Evolutionary conservation across 2,888 invertebrate species (phyloP).

Genomic region (Heliconius charithonia): DNA sequence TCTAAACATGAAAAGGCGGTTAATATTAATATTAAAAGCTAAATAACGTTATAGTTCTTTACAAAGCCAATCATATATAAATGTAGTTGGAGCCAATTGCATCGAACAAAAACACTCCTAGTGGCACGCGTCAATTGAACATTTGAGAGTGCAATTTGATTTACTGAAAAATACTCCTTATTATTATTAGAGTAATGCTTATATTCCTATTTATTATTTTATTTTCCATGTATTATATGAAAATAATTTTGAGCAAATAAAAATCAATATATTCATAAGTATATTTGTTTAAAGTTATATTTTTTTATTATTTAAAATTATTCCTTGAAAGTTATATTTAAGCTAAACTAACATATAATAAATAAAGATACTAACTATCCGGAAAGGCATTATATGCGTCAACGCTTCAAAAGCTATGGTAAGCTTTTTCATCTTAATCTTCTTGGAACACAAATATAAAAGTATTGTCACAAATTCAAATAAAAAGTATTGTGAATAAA

Average conservation of each 20-base stretch:
- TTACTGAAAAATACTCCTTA: conserved; percentile 23
- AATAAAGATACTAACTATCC: too few species aligned
- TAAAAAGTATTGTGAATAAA: too few species aligned
- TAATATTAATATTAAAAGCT: neutral
- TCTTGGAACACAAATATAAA: too few species aligned
- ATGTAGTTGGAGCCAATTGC: conserved; percentile 44
- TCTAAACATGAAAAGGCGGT: neutral
- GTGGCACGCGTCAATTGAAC: conserved; percentile 73
- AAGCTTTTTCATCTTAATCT: too few species aligned
- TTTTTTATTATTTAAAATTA: conserved; percentile 43
- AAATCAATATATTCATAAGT: neutral
- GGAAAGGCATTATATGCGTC: neutral
- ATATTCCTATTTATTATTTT: conserved; percentile 10
- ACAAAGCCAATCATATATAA: conserved; percentile 1
- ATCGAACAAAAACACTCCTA: conserved; percentile 72
- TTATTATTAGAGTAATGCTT: neutral
- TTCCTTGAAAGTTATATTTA: neutral
- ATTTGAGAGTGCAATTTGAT: conserved; percentile 22
- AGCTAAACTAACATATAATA: too few species aligned
- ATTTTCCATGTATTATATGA: neutral
- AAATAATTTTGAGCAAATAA: neutral
- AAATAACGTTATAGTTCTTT: conserved; percentile 4
- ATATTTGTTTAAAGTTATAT: neutral
- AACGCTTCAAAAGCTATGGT: too few species aligned
- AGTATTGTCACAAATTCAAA: too few species aligned